Evolutionary conservation across 1,140 invertebrate genomes (phyloP).

Genomic region (Protaetia brevitarsis): DNA sequence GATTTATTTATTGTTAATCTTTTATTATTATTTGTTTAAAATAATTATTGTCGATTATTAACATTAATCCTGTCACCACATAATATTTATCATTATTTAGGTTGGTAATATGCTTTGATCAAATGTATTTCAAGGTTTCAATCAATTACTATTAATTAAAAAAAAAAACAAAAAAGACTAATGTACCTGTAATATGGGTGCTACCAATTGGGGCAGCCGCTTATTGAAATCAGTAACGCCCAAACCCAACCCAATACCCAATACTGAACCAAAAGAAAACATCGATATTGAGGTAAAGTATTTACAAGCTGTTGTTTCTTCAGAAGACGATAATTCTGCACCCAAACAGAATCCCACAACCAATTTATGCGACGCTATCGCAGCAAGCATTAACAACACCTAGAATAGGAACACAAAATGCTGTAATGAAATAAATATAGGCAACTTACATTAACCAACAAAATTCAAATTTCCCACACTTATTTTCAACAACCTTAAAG

Average conservation of each 20-base stretch:
- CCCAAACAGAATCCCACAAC: conserved; percentile 77
- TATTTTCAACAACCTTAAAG: too few relatives aligned
- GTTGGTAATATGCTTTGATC: too few relatives aligned
- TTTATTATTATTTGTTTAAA: not conserved
- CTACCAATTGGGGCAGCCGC: conserved; percentile 49
- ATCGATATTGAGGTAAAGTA: conserved; percentile 60
- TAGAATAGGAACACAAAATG: conserved; percentile 44
- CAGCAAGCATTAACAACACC: conserved; percentile 67
- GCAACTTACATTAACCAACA: not conserved
- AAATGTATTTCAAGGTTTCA: too few relatives aligned
- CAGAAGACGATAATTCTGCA: conserved; percentile 60
- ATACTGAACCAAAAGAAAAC: conserved; percentile 64
- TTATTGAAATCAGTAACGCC: conserved; percentile 52
- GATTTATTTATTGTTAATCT: too few relatives aligned
- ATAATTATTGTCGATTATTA: too few relatives aligned
- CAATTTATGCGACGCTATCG: conserved; percentile 72
- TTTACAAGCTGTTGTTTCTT: conserved; percentile 47
- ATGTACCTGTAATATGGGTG: conserved; percentile 58
- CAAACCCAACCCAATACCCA: conserved; percentile 65
- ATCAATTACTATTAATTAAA: too few relatives aligned
- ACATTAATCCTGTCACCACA: too few relatives aligned
- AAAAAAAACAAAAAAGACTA: too few relatives aligned
- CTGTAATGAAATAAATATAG: not conserved
- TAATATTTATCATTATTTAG: too few relatives aligned
- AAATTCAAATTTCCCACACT: too few relatives aligned